Conservation (phyloP, 2,113 vertebrate genomes). For the Nesoenas mayeri region DNA sequence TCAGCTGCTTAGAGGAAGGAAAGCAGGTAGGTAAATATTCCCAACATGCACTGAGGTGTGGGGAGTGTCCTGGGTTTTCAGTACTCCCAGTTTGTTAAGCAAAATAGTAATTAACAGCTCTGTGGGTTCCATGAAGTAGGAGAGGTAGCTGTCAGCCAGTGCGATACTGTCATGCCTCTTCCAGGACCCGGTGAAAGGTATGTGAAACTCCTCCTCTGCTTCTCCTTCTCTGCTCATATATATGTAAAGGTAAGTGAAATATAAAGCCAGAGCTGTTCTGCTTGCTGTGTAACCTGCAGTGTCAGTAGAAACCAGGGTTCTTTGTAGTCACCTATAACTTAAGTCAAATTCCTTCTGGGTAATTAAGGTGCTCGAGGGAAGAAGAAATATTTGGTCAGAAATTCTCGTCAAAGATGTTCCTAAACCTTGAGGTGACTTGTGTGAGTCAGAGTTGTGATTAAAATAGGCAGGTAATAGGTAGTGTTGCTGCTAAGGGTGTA, state of each 20-base stretch:
- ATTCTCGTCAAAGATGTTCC: fast-evolving
- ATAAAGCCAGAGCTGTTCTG: not conserved
- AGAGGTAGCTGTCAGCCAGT: not conserved
- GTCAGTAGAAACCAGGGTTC: not conserved
- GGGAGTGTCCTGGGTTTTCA: slow-evolving; percentile 66
- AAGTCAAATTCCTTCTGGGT: fast-evolving
- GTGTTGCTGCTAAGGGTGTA: fast-evolving
- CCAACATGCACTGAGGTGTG: slow-evolving; percentile 66
- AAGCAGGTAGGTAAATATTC: slow-evolving; percentile 55
- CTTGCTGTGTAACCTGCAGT: not conserved
- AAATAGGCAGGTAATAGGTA: fast-evolving
- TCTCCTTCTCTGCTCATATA: too few species aligned
- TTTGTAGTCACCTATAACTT: not conserved
- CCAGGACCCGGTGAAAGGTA: not conserved
- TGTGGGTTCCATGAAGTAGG: not conserved
- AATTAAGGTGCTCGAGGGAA: not conserved
- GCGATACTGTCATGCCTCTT: not conserved
- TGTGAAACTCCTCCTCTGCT: not conserved
- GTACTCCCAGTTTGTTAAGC: not conserved
- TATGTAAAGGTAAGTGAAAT: not conserved
- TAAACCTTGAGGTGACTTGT: fast-evolving
- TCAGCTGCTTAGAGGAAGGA: not conserved
- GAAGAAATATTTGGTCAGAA: not conserved
- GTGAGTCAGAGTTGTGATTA: fast-evolving
- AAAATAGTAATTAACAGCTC: not conserved